Conservation (phyloP, 2,888 invertebrate species). For the Podotricha telesiphe region DNA sequence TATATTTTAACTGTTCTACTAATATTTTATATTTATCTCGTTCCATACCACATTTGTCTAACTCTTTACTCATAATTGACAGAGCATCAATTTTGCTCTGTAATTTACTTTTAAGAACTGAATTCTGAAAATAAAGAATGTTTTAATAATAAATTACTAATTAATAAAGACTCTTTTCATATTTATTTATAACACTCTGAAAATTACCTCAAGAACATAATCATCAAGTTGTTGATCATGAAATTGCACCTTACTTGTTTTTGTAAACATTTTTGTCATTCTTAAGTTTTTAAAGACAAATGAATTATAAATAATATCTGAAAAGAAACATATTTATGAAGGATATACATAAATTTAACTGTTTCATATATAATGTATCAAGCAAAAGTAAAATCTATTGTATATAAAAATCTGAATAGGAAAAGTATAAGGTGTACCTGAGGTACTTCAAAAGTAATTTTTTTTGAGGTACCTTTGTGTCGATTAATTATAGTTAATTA, state of each 20-base stretch:
- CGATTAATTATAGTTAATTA: too few relatives aligned
- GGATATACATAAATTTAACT: too few relatives aligned
- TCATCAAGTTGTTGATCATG: constrained; percentile 77
- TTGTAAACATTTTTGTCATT: constrained; percentile 59
- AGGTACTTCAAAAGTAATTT: too few relatives aligned
- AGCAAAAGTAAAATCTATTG: neutral
- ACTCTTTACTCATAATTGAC: constrained; percentile 89
- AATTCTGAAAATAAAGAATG: constrained; percentile 72
- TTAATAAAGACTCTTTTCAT: too few relatives aligned
- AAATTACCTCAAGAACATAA: constrained; percentile 72
- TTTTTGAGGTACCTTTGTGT: too few relatives aligned
- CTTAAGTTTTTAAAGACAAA: neutral
- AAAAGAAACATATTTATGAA: too few relatives aligned
- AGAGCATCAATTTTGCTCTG: constrained; percentile 93
- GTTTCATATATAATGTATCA: too few relatives aligned
- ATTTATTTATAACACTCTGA: neutral
- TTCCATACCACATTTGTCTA: constrained; percentile 91
- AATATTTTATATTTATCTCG: constrained; percentile 91
- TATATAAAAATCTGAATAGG: neutral
- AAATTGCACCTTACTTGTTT: constrained; percentile 71
- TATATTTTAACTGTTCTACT: constrained; percentile 89
- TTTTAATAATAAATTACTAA: neutral
- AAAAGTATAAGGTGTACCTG: too few relatives aligned
- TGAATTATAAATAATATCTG: too few relatives aligned
- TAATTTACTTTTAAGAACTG: constrained; percentile 87